A percentile compares a stretch with the other conserved stretches of the same genome.
Evolutionary conservation across 1,140 invertebrate species (phyloP).

Genomic region (Himalopsyche phryganea): DNA sequence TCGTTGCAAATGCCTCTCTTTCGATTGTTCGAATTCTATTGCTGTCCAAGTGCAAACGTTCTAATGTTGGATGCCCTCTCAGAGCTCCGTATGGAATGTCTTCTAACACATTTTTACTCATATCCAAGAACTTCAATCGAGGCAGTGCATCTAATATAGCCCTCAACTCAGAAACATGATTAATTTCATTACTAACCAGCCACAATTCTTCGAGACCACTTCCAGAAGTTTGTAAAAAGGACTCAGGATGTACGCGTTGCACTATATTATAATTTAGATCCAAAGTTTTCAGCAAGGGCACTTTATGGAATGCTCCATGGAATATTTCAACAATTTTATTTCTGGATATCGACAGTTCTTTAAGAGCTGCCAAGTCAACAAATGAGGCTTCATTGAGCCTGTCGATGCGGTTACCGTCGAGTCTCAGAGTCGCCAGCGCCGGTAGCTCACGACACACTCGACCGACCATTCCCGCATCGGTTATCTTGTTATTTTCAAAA

Average conservation of each 20-base stretch:
- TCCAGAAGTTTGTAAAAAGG: constrained; percentile 68
- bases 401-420: constrained; percentile 69
- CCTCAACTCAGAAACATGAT: constrained; percentile 65
- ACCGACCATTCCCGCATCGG: constrained; percentile 74
- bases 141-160: constrained; percentile 73
- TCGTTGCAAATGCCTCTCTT: constrained; percentile 70
- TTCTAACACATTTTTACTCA: constrained; percentile 70
- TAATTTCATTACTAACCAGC: constrained; percentile 71
- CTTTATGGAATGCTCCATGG: constrained; percentile 73
- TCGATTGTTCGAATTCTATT: constrained; percentile 72
- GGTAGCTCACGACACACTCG: constrained; percentile 71
- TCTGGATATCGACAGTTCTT: constrained; percentile 65
- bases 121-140: constrained; percentile 69
- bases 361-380: constrained; percentile 70
- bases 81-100: constrained; percentile 72
- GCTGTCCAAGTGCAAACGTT: constrained; percentile 75
- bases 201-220: constrained; percentile 73
- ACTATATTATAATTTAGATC: constrained; percentile 77
- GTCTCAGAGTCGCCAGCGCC: constrained; percentile 61
- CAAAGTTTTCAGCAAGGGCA: constrained; percentile 67
- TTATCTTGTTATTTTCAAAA: constrained; percentile 67
- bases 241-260: constrained; percentile 73
- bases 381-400: constrained; percentile 73
- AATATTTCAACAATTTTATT: constrained; percentile 74
- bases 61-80: constrained; percentile 71